Base-by-base conservation (phyloP, 2,888 invertebrate species). In the Melipona beecheii region DNA sequence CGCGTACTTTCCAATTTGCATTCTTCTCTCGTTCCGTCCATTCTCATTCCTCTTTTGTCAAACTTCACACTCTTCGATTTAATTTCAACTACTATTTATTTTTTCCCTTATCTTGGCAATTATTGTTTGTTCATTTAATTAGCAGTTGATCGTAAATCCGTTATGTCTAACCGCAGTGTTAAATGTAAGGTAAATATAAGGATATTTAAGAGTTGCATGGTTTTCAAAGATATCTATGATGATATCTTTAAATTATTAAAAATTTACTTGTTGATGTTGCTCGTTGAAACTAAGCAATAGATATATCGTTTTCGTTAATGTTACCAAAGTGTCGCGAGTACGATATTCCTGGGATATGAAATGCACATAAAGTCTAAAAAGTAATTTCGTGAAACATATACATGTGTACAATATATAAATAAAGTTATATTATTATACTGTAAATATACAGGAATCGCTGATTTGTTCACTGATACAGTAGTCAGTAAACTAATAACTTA, bases 391-490 rank as follows among this genome's bases (percentile, higher is more conserved):
- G 24, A 31, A 15, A 24, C 15, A 69, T 49, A 58, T 43, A 50
- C 43, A 17, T 36, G 19, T 78, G 72, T 27, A 58, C 56, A 52
- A 66, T 89, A 84, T 90, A 91, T 91, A 92, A 91, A 91, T 91
- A 91, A 90, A 89, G 81, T 86, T 91, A 80, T 86, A 89, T 91
- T 91, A 89, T 91, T 78, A 74, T 88, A 86, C 86, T 85, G 75
- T 75, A 49, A 82, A 91, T 91, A 89, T 91, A 92, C 90, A 91
- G 81, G 74, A 75, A 86, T 81, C 78, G 72, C 52, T 71, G 69
- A 70, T 71, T 54, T 72, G 36, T 69, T 71, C 69, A 66, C 83
- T 24, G 66, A 86, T 77, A 86, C 52, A 80, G 68, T 72, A 72
- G 84, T 86, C 69, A 78, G 73, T 77, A 78, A 56, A 75, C 75